Evolutionary conservation across 2,113 vertebrate genomes (phyloP), one percentile per base, ranked within the genome.

Genomic region (Etheostoma cragini): DNA sequence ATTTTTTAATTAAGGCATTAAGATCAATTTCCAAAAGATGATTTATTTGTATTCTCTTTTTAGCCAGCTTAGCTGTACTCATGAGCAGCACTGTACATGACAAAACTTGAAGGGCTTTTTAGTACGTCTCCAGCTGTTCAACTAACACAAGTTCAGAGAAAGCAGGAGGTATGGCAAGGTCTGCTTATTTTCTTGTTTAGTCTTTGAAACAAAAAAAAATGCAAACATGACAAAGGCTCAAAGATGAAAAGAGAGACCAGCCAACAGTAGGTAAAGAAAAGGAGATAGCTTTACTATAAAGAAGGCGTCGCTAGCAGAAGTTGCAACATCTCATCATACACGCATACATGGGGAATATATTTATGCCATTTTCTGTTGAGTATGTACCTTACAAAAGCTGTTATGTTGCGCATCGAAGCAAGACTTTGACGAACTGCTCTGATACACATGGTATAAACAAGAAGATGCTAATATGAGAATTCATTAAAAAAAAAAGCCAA

Each of bases 221-320:
- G 46, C 70, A 60, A 60, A 65, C 12, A 49, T 5, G 21, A 38
- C 13, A 60, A 24, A 63, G n/a, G 13, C 46, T 42, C 49, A 58
- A 38, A 49, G 57, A 69, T 49, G 62, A 72, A 87, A 21, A 84
- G 35, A 86, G 49, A 88, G 57, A 87, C 81, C 45, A 88, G 77
- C 56, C 61, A 54, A 54, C 83, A 73, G 78, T 69, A 87, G 76
- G 83, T 94, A 94, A 92, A 94, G 92, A 95, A 96, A 95, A 94
- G 88, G 92, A 94, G 87, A 95, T 89, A 93, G 92, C 93, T 95
- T 96, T 95, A 95, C 93, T 95, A 93, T 92, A 95, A 95, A 96
- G 93, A 94, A 94, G 89, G 89, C 92, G 87, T 92, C 87, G 89
- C 93, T 94, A 95, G 94, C 94, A 94, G 93, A 94, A 88, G 89